phyloP scores from a whole-genome alignment of 2,113 vertebrate genomes.

The Arizona elegans region DNA sequence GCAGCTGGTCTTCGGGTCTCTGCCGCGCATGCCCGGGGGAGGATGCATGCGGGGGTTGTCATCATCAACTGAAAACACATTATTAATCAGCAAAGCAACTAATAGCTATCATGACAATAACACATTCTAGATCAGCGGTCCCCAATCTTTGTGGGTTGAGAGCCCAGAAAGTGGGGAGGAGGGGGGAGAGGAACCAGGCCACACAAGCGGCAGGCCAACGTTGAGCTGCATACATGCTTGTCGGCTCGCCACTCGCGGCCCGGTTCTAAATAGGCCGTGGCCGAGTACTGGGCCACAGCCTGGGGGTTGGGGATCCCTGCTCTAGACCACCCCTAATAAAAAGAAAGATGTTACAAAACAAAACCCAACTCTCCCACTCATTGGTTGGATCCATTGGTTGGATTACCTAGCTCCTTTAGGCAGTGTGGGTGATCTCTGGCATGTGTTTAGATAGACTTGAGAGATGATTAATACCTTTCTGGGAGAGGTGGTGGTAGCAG shows the following conservation, averaged over 20 bases:
- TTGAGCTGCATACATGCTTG: too few species aligned
- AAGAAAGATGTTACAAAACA: background rate
- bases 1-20: too few species aligned
- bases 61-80: background rate
- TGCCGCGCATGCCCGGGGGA: too few species aligned
- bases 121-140: background rate
- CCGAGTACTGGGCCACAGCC: too few species aligned
- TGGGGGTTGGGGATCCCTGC: too few species aligned
- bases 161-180: too few species aligned
- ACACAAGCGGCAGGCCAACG: too few species aligned
- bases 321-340: background rate
- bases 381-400: background rate
- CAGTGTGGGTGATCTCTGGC: background rate
- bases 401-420: background rate
- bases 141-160: too few species aligned
- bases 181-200: too few species aligned
- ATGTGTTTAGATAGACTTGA: background rate
- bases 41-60: too few species aligned
- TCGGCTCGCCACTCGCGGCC: too few species aligned
- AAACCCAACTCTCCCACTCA: background rate
- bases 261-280: too few species aligned
- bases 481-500: background rate
- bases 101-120: background rate
- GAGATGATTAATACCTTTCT: background rate
- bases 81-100: background rate